phyloP scores from a whole-genome alignment of 2,888 invertebrate genomes.

The Hedya salicella region DNA sequence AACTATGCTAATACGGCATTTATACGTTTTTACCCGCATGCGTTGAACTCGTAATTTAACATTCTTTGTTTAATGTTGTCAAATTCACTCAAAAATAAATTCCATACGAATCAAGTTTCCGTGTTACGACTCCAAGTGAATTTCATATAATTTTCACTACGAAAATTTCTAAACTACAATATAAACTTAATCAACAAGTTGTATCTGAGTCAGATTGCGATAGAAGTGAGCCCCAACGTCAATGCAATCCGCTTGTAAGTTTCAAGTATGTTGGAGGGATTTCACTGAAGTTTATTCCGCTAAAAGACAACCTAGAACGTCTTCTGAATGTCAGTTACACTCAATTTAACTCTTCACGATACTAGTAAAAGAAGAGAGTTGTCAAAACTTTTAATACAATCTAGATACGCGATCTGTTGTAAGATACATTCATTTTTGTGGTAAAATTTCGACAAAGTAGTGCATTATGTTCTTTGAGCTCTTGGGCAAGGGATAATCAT shows the following conservation, averaged over 20 bases:
- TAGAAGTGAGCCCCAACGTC: constrained; percentile 14
- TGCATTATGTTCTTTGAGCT: too few relatives aligned
- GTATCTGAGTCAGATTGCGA: constrained; percentile 3
- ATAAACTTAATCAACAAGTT: constrained; percentile 30
- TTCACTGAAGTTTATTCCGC: constrained; percentile 26
- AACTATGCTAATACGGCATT: too few relatives aligned
- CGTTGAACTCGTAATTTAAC: too few relatives aligned
- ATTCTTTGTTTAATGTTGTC: too few relatives aligned
- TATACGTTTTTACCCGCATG: too few relatives aligned
- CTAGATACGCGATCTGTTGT: not conserved
- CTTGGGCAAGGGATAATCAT: too few relatives aligned
- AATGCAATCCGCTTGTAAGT: constrained; percentile 32
- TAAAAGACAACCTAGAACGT: constrained; percentile 26
- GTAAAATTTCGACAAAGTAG: too few relatives aligned
- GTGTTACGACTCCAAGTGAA: too few relatives aligned
- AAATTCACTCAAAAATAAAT: too few relatives aligned
- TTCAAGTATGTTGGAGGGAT: constrained; percentile 31
- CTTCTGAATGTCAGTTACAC: constrained; percentile 35
- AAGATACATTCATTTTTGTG: not conserved
- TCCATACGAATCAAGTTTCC: too few relatives aligned
- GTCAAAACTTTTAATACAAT: constrained; percentile 10
- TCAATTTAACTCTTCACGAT: constrained; percentile 32
- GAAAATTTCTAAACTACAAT: not conserved
- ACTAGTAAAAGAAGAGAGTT: constrained; percentile 19
- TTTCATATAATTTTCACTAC: not conserved